Conservation (phyloP, 2,888 invertebrate species). For the Lochmaea crataegi region DNA sequence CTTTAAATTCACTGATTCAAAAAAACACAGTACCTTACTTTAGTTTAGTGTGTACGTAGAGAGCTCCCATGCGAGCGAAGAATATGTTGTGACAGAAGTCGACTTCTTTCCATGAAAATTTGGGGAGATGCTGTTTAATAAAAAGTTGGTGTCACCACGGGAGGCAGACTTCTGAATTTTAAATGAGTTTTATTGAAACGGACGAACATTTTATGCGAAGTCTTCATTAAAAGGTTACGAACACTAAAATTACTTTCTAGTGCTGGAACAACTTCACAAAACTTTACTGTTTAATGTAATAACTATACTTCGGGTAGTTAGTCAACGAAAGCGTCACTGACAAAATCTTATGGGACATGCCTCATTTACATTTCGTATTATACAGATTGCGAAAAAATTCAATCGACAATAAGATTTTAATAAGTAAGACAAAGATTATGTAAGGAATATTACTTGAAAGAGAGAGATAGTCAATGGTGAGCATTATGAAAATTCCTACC, state of each 20-base stretch:
- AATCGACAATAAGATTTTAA: too few relatives aligned
- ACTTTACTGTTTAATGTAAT: background rate
- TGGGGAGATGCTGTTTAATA: constrained; percentile 25
- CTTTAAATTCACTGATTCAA: too few relatives aligned
- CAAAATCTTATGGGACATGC: background rate
- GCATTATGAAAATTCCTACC: too few relatives aligned
- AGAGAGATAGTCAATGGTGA: too few relatives aligned
- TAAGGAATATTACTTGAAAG: too few relatives aligned
- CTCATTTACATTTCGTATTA: too few relatives aligned
- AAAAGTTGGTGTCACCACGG: constrained; percentile 28
- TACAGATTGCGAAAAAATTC: too few relatives aligned
- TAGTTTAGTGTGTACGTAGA: background rate
- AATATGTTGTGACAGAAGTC: constrained; percentile 22
- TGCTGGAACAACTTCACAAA: background rate
- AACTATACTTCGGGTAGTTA: background rate
- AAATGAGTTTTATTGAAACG: constrained; percentile 30
- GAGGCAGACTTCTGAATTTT: constrained; percentile 21
- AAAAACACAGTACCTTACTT: background rate
- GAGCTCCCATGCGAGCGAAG: constrained; percentile 10
- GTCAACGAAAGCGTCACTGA: background rate
- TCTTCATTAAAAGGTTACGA: constrained; percentile 3
- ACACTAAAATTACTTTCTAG: constrained; percentile 1
- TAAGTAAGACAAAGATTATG: too few relatives aligned
- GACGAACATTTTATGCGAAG: background rate
- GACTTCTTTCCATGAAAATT: constrained; percentile 29